phyloP scores from a whole-genome alignment of 2,888 invertebrate species.

The Heteromurus nitidus region DNA sequence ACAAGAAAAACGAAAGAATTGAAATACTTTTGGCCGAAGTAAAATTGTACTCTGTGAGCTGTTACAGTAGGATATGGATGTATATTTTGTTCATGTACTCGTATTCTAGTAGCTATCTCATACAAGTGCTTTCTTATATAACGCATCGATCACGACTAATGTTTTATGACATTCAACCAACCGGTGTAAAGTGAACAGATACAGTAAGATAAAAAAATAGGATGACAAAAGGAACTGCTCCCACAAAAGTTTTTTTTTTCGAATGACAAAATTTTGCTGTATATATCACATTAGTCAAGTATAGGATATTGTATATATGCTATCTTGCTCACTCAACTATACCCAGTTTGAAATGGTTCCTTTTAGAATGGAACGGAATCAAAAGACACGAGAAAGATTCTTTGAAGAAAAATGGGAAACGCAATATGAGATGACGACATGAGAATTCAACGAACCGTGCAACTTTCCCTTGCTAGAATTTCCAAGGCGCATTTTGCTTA shows the following conservation, averaged over 20 bases:
- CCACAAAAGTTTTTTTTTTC: neutral
- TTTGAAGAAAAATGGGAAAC: conserved; percentile 43
- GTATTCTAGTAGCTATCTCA: too few species aligned
- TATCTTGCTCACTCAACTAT: neutral
- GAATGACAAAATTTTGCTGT: neutral
- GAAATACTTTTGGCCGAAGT: conserved; percentile 43
- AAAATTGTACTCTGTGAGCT: too few species aligned
- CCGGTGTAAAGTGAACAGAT: neutral
- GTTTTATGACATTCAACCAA: conserved; percentile 2
- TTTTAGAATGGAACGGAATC: too few species aligned
- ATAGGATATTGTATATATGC: neutral
- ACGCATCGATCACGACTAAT: neutral
- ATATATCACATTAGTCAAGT: too few species aligned
- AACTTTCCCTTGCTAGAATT: conserved; percentile 36
- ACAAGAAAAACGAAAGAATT: conserved; percentile 33
- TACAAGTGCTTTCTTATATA: neutral
- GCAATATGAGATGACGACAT: conserved; percentile 49
- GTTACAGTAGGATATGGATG: too few species aligned
- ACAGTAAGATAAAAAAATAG: neutral
- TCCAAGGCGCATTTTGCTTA: neutral
- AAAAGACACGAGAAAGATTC: neutral
- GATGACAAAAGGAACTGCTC: neutral
- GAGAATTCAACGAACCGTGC: conserved; percentile 58
- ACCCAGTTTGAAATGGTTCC: too few species aligned
- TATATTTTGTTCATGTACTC: too few species aligned